Evolutionary conservation across 2,797 vertebrate species (phyloP), one percentile per base, ranked within the genome.

Genomic region (Phalloptychus januarius): DNA sequence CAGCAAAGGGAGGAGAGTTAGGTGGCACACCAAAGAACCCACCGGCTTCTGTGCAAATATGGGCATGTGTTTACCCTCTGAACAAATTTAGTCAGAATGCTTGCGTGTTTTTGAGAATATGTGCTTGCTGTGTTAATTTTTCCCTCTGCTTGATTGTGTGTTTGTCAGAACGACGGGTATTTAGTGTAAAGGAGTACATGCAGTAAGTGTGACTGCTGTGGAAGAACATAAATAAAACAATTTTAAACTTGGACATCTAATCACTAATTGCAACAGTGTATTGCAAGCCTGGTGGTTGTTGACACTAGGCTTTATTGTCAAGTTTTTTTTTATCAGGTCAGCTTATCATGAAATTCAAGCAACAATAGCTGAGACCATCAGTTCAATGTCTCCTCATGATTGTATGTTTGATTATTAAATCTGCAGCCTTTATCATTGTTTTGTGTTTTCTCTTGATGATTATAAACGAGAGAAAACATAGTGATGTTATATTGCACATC

Each of bases 21-120:
- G 90, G 89, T 93, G 91, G 92, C 93, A 92, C 88, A 50, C 72
- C 81, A 84, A 83, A 83, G 88, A 87, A 87, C 88, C 90, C 86
- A 90, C 76, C 83, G 91, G 90, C 82, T 82, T 87, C 76, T 90
- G 78, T 78, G 82, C 80, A 77, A 75, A 78, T 84, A 80, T 82
- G 79, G 81, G 78, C 86, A 90, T 15, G 58, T 79, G 72, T 77
- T 71, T 72, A 71, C 71, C 70, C 36, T 50, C 48, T 78, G 46
- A 58, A 80, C 73, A 78, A 81, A 83, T 85, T 63, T 81, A 72
- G 54, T 75, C 69, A 73, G 72, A 80, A 86, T 76, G 71, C 52
- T 52, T 83, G 42, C 61, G 15, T 83, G 50, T 72, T 70, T 67
- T 74, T 67, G 33, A 79, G 70, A 50, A 54, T 76, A 54, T 72